Conservation (phyloP, 2,113 vertebrate species). For the Fregetta grallaria region DNA sequence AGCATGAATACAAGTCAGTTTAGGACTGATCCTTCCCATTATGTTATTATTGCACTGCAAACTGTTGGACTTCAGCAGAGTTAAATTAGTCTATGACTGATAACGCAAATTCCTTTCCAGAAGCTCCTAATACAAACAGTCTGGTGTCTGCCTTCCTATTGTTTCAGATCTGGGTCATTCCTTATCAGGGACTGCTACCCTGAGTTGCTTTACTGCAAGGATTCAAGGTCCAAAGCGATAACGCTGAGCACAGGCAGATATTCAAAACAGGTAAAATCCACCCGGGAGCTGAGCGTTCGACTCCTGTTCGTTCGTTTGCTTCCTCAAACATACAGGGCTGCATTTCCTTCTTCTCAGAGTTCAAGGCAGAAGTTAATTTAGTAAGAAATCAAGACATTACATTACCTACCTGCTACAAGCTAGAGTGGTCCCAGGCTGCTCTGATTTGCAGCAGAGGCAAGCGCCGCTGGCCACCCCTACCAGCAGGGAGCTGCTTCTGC, state of each 20-base stretch:
- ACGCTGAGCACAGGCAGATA: neutral
- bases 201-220: neutral
- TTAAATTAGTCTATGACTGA: neutral
- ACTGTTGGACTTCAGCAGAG: neutral
- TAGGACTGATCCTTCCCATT: neutral
- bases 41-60: neutral
- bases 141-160: neutral
- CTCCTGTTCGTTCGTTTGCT: neutral
- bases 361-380: neutral
- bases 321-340: neutral
- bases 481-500: neutral
- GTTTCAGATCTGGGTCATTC: neutral
- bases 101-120: neutral
- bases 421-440: neutral
- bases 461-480: rapidly evolving
- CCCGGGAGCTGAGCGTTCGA: neutral
- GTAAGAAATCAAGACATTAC: neutral
- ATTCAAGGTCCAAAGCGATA: neutral
- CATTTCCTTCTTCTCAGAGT: neutral
- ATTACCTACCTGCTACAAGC: neutral
- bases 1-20: neutral
- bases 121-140: neutral
- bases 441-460: neutral
- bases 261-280: neutral
- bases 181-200: neutral